Base-by-base conservation (phyloP, 2,797 vertebrate species). In the Acanthurus tractus region DNA sequence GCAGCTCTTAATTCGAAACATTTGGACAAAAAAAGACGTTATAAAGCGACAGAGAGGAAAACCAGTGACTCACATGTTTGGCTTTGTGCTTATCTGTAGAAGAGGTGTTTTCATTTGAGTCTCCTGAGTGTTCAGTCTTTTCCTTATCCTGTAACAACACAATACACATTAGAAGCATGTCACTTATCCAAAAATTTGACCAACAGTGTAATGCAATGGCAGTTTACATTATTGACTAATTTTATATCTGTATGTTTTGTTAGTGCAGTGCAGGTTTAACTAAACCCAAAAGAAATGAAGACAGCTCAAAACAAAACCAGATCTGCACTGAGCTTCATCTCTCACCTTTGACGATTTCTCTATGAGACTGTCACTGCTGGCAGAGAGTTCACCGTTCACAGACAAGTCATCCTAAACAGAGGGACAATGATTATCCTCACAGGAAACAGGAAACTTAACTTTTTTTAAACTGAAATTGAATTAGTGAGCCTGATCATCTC, bases 261-360 rank as follows among this genome's bases (percentile, higher is more conserved):
- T 25, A 25, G 25, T 25, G 25, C 25, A 4, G 25, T 18, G 4
- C 15, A 18, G 46, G 46, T 49, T 17, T 14, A 4, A 46, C 45
- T 46, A 13, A 13, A 46, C 3, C 5, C 12, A 46, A 46, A 46
- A 17, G 17, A 15, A 17, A 17, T n/a, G 9, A n/a, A 49, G 11
- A 56, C 1, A 3, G 25, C 23, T 23, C 20, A 2, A 63, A 34
- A 74, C 8, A 29, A 25, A 18, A 55, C 15, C 12, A 40, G 23
- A 66, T 9, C 8, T 8, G 23, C 1, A 38, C 9, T 13, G 9
- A 61, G 42, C 48, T 4, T 40, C 20, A 18, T 8, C 17, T 6
- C 66, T 78, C 58, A 91, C 93, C 90, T 88, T 90, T 6, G 88
- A 81, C 2, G 89, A 29, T 49, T 84, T 92, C n/a, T 91, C 89